Base-by-base conservation (phyloP, 2,888 invertebrate genomes). In the Drosophila testacea region DNA sequence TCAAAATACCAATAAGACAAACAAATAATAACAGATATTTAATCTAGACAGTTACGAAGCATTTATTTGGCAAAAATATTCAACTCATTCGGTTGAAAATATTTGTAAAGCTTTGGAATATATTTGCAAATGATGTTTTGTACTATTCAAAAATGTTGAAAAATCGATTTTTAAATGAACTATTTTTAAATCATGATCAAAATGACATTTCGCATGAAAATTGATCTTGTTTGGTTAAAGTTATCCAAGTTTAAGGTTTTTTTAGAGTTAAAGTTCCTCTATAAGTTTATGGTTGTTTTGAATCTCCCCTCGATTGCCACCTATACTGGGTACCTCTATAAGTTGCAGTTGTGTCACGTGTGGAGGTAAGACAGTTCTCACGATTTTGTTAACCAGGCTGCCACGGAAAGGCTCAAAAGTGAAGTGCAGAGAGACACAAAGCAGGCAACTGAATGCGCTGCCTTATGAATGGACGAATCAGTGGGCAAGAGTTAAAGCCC, bases 381-480 rank as follows among this genome's bases (percentile, higher is more conserved):
- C 50, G 46, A 30, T 56, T 60, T 60, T 16, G 34, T 34, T 46
- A 56, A 16, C 39, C 55, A 50, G 69, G 48, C 46, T 54, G 46
- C 48, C 67, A 69, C 44, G 50, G 62, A 50, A 57, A 56, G 64
- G 56, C 69, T 81, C 50, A 69, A 51, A 50, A 52, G 38, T 68
- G 56, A 76, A 79, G 69, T 72, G 71, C 56, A 46, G 57, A 39
- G 11, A 28, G 46, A n/a, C 4, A 9, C 30, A 56, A 39, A 28
- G 44, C 67, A 57, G 39, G 51, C 63, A 55, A 50, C 46, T 57
- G 70, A 57, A 62, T 67, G 61, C 55, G 61, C n/a, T 50, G 75
- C 66, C 57, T 68, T 69, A 73, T 79, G 80, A 80, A 83, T 85
- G 83, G 73, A 42, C 64, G 70, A 52, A 47, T 64, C 47, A 46